Percentiles rank a stretch among this genome's conserved stretches.
Conservation (phyloP, 2,113 vertebrate genomes). For the Calyptommatus sinebrachiatus region DNA sequence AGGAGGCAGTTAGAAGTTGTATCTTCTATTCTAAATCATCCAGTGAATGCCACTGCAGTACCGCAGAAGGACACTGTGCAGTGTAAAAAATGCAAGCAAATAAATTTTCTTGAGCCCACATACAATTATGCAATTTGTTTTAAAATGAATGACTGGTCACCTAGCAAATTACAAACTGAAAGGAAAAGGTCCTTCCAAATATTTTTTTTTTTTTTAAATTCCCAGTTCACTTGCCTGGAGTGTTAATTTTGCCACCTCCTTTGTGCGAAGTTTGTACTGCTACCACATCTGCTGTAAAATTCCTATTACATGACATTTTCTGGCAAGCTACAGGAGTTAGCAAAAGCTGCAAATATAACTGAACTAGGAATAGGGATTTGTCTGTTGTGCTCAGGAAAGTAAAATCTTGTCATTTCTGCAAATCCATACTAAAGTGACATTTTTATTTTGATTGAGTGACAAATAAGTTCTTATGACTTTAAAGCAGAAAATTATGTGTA, state of each 20-base stretch:
- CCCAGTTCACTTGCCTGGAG: neutral
- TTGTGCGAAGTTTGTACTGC: neutral
- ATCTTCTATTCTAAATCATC: no score
- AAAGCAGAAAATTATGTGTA: slow-evolving; percentile 48
- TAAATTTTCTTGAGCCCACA: neutral
- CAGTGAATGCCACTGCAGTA: no score
- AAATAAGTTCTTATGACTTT: slow-evolving; percentile 57
- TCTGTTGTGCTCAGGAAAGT: slow-evolving; percentile 43
- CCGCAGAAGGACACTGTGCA: no score
- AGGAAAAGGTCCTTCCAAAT: neutral
- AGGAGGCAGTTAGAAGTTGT: no score
- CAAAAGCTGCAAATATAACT: slow-evolving; percentile 15
- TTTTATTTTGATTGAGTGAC: slow-evolving; percentile 61
- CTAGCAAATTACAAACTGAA: neutral
- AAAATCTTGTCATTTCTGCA: slow-evolving; percentile 54
- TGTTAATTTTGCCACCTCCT: slow-evolving; percentile 10
- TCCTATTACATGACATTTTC: slow-evolving; percentile 19
- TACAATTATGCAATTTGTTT: no score
- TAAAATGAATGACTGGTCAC: neutral
- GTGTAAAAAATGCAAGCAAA: no score
- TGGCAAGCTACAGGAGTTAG: slow-evolving; percentile 17
- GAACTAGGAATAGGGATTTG: slow-evolving; percentile 26
- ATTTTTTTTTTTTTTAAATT: neutral
- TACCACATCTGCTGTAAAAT: slow-evolving; percentile 15
- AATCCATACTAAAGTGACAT: slow-evolving; percentile 48